These are phyloP conservation scores for Carlito syrichta DNA, from an alignment of 2,113 vertebrate genomes.

Conservation along the genomic window DNA sequence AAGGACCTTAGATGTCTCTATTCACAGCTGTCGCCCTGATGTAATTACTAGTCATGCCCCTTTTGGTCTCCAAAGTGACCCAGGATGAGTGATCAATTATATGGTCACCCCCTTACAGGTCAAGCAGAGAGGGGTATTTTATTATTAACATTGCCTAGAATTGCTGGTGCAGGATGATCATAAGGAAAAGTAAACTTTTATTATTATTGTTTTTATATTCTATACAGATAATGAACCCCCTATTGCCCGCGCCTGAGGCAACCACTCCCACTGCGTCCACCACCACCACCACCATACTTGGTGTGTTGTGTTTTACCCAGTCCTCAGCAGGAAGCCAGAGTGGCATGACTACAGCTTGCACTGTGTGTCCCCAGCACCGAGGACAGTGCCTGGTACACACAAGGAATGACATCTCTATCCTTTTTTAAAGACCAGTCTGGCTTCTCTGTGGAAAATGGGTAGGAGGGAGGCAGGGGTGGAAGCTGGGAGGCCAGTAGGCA, in stretches of 20 bases:
- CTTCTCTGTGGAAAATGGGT: background rate
- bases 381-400: background rate
- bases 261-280: accelerated
- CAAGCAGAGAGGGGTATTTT: background rate
- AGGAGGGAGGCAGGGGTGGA: background rate
- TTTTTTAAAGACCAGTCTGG: background rate
- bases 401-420: no score
- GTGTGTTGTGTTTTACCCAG: background rate
- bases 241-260: background rate
- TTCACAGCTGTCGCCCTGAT: background rate
- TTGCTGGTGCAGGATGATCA: background rate
- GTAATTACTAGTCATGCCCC: background rate
- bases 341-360: background rate
- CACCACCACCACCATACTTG: background rate
- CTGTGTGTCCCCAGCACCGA: background rate
- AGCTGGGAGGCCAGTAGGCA: background rate
- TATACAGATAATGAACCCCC: background rate
- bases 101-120: background rate
- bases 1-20: background rate
- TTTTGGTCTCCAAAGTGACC: background rate
- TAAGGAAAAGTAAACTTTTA: background rate
- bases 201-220: background rate
- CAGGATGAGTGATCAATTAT: background rate
- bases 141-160: background rate
- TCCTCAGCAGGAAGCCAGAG: background rate